These are phyloP conservation scores for Hydrochoerus hydrochaeris DNA, from an alignment of 2,113 vertebrate species.

Conservation along the genomic window DNA sequence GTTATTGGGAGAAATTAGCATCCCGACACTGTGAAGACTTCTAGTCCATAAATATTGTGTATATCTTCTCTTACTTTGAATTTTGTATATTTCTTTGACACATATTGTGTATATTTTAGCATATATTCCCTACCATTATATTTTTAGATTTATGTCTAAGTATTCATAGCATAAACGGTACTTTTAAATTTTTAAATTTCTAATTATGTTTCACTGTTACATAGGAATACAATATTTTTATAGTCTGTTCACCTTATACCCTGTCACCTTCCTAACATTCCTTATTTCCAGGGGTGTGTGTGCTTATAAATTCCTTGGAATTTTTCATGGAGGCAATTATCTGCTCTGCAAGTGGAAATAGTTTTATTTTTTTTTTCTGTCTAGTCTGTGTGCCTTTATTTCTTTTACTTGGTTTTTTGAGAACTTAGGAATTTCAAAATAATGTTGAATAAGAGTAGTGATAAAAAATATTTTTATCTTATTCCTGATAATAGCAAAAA, in stretches of 20 bases:
- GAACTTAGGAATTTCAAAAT: neutral
- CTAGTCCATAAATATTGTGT: neutral
- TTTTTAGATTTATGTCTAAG: neutral
- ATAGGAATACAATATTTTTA: neutral
- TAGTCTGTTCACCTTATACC: neutral
- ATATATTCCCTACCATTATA: neutral
- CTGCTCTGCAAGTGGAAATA: neutral
- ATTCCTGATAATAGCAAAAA: neutral
- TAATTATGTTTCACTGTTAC: neutral
- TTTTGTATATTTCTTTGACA: slow-evolving; percentile 9
- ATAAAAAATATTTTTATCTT: neutral
- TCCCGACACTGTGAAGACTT: neutral
- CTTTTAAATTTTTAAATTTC: neutral
- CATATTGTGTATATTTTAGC: neutral
- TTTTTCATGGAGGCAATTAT: neutral
- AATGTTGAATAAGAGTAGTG: neutral
- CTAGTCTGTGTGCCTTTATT: neutral
- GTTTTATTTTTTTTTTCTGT: slow-evolving; percentile 30
- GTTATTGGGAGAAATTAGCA: neutral
- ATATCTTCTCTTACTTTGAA: neutral
- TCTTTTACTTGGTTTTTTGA: neutral
- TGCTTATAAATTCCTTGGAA: neutral
- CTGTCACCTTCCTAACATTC: neutral
- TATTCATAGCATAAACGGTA: neutral
- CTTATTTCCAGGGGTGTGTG: neutral